Evolutionary conservation across 1,140 invertebrate genomes (phyloP).

Genomic region (Drosophila insularis): DNA sequence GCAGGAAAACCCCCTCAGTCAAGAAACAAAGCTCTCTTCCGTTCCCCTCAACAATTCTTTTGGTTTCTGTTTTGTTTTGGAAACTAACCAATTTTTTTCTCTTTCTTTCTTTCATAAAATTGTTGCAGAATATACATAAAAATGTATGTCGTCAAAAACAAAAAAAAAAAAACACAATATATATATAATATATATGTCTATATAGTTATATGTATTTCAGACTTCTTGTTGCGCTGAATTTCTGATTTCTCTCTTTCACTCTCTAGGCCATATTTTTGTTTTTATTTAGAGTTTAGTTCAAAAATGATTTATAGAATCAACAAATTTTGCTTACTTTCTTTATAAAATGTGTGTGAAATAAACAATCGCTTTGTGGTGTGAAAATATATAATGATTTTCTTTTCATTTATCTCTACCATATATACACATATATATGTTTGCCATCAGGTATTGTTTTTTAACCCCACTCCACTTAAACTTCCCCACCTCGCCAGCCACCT

Average conservation of each 20-base stretch:
- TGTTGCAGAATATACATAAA: slow-evolving; percentile 78
- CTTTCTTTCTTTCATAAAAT: slow-evolving; percentile 64
- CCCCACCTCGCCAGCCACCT: neutral
- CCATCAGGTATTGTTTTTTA: slow-evolving; percentile 41
- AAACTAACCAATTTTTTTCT: slow-evolving; percentile 77
- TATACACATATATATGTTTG: slow-evolving; percentile 6
- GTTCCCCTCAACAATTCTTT: slow-evolving; percentile 33
- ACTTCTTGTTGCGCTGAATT: slow-evolving; percentile 57
- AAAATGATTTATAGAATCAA: slow-evolving; percentile 39
- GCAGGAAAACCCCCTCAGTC: slow-evolving; percentile 26
- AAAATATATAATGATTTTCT: slow-evolving; percentile 10
- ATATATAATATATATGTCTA: slow-evolving; percentile 37
- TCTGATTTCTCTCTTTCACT: slow-evolving; percentile 33
- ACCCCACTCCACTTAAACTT: slow-evolving; percentile 13
- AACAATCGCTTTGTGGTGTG: slow-evolving; percentile 11
- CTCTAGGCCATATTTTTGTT: slow-evolving; percentile 45
- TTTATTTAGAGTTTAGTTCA: slow-evolving; percentile 49
- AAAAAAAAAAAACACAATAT: slow-evolving; percentile 40
- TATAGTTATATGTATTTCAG: slow-evolving; percentile 48
- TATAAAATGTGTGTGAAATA: slow-evolving; percentile 11
- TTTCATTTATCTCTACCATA: neutral
- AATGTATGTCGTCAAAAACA: slow-evolving; percentile 67
- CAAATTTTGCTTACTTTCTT: neutral
- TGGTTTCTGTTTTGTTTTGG: slow-evolving; percentile 58
- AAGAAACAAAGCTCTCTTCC: slow-evolving; percentile 18